Conservation (phyloP, 2,113 vertebrate genomes). For the Sciurus niger region DNA sequence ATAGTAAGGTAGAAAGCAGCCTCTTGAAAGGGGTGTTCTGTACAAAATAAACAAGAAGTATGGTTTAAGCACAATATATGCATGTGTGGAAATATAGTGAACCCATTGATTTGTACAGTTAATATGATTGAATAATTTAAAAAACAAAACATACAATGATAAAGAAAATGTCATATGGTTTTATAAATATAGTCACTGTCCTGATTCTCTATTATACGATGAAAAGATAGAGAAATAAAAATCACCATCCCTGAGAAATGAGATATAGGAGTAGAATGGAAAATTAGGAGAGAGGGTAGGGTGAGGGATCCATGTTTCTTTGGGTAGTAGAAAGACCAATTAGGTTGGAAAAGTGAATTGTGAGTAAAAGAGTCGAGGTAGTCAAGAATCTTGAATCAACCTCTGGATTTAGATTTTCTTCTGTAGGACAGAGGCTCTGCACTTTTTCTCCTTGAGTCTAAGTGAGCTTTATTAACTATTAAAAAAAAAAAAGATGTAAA, state of each 20-base stretch:
- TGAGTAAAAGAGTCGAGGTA: background rate
- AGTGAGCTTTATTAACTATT: background rate
- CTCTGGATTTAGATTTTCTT: background rate
- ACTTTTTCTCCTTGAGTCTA: background rate
- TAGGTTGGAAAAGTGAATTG: background rate
- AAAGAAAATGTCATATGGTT: background rate
- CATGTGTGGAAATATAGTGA: no score
- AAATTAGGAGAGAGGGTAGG: background rate
- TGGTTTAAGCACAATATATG: background rate
- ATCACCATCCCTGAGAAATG: background rate
- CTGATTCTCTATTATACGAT: background rate
- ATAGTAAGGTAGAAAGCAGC: background rate
- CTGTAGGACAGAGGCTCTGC: background rate
- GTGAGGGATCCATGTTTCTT: background rate
- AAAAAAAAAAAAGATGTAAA: background rate
- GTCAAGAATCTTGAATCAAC: conserved; percentile 2
- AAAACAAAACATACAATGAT: background rate
- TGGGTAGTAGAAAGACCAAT: background rate
- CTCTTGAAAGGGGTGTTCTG: background rate
- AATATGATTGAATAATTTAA: background rate
- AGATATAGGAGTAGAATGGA: background rate
- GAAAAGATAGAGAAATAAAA: background rate
- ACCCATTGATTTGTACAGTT: background rate
- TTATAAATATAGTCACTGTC: background rate
- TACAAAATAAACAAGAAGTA: background rate